These are phyloP conservation scores for Carassius auratus DNA, from an alignment of 2,113 vertebrate genomes.

Conservation along the genomic window DNA sequence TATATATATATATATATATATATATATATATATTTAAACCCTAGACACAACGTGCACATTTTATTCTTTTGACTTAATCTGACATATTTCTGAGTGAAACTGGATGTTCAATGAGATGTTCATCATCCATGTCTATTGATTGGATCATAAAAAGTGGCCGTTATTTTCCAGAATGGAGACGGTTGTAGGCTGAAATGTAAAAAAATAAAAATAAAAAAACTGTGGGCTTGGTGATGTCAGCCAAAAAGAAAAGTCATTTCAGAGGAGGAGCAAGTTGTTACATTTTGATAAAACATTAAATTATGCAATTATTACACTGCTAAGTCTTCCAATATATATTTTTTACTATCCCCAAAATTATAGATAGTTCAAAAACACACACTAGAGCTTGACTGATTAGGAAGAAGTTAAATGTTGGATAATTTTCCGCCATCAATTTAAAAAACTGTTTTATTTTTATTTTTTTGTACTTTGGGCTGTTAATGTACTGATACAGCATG, in stretches of 20 bases:
- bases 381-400: not conserved
- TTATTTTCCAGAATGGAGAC: not conserved
- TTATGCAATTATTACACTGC: not conserved
- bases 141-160: not conserved
- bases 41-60: not conserved
- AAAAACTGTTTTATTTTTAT: not conserved
- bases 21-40: too few species aligned
- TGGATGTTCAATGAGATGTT: too few species aligned
- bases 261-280: not conserved
- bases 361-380: not conserved
- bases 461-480: not conserved
- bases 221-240: not conserved
- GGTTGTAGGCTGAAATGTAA: not conserved
- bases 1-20: too few species aligned
- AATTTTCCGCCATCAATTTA: not conserved
- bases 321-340: not conserved
- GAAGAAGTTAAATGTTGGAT: not conserved
- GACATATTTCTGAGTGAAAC: not conserved
- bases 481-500: not conserved
- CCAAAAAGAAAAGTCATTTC: not conserved
- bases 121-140: not conserved
- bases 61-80: not conserved
- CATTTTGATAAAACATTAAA: not conserved
- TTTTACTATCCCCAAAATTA: not conserved
- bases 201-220: too few species aligned